A percentile compares a stretch with the other conserved stretches of the same genome.
These are phyloP conservation scores for Hyppa rectilinea DNA, from an alignment of 2,888 invertebrate genomes.

Conservation along the genomic window DNA sequence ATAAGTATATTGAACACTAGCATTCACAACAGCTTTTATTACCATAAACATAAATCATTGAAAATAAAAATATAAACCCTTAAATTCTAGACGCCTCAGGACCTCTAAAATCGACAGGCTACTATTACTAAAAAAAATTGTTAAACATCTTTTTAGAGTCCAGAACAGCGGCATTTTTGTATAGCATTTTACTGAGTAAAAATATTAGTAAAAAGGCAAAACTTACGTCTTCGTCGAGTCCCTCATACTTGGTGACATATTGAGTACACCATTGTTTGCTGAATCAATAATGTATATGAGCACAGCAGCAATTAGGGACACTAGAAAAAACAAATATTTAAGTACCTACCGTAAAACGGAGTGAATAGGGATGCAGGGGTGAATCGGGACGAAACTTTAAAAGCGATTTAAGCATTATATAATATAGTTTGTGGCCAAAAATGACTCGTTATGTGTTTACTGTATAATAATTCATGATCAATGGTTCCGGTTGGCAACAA, in stretches of 20 bases:
- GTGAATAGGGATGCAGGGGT: no score
- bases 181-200: not conserved
- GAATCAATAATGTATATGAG: slow-evolving; percentile 94
- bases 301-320: slow-evolving; percentile 93
- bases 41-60: not conserved
- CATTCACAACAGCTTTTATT: not conserved
- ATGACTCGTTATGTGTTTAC: no score
- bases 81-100: not conserved
- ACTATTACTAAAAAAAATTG: not conserved
- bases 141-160: not conserved
- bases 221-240: slow-evolving; percentile 85
- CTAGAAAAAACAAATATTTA: slow-evolving; percentile 89
- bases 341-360: no score
- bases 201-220: not conserved
- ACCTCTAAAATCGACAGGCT: not conserved
- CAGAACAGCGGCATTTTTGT: no score
- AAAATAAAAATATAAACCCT: not conserved
- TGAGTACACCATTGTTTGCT: slow-evolving; percentile 92
- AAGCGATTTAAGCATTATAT: no score
- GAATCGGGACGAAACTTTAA: no score
- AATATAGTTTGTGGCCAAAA: no score
- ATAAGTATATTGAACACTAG: slow-evolving; percentile 5
- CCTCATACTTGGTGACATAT: slow-evolving; percentile 93
- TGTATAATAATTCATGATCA: no score
- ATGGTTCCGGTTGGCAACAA: no score